Evolutionary conservation across 2,888 invertebrate genomes (phyloP), one percentile per base, ranked within the genome.

Genomic region (Diplolepis rosae): DNA sequence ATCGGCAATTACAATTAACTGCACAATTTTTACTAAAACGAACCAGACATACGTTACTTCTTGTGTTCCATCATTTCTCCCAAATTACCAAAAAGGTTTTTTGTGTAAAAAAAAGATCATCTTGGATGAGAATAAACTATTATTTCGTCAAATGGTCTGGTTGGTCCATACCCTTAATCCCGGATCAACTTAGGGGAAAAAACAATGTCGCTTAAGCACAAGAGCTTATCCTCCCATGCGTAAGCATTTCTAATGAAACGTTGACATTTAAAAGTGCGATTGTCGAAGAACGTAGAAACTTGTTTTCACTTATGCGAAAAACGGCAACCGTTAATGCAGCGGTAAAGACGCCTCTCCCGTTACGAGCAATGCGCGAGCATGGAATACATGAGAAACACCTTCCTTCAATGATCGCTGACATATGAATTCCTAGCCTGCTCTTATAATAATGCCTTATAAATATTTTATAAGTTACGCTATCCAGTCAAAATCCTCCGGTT

Each of bases 331-430:
- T 88, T 87, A 88, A 88, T 87, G 86, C 88, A 88, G 89, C 89
- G 89, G 88, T 88, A 89, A 88, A 89, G 88, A 88, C 86, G 84
- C 84, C 83, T 87, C 88, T 88, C 87, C 88, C 89, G 89, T 89
- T 89, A 88, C 78, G 82, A 84, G 82, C 80, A 80, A 84, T 80
- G 83, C 81, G 76, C 79, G 81, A 79, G 79, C 75, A 77, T 75
- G 80, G 81, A 80, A 83, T 81, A 81, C 82, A 73, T 79, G 77
- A 79, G 84, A 79, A 84, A 84, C 82, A 83, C 84, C 82, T 79
- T 76, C 74, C 74, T 72, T 70, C 73, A 69, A 74, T 71, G 66
- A 68, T 69, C 73, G 67, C 70, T 71, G 54, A 65, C 75, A 73
- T 69, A 73, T 71, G 73, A 72, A 75, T 75, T 77, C 68, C 69